phyloP scores from a whole-genome alignment of 2,113 vertebrate species.

The Cephalopholis sonnerati region DNA sequence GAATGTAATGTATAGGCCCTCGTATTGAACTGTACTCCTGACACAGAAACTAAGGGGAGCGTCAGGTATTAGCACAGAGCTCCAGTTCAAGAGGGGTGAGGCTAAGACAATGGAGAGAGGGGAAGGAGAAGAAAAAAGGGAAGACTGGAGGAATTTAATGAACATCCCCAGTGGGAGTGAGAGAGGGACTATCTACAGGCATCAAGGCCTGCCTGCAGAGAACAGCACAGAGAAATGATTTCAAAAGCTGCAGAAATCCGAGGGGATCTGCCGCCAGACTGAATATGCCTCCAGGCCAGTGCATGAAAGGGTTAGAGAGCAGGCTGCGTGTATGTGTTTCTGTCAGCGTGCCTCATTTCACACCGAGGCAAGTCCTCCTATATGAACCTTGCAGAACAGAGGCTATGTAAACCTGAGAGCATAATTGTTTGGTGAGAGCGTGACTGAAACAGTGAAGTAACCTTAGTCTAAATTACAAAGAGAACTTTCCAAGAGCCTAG shows the following conservation, averaged over 20 bases:
- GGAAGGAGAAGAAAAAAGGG: constrained; percentile 37
- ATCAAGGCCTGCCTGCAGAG: constrained; percentile 76
- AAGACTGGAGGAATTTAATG: constrained; percentile 81
- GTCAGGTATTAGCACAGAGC: constrained; percentile 52
- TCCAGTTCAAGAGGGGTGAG: constrained; percentile 73
- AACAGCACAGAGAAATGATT: constrained; percentile 75
- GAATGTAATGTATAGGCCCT: constrained; percentile 26
- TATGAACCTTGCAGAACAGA: constrained; percentile 63
- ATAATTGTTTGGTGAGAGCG: constrained; percentile 55
- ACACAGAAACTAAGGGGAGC: constrained; percentile 39
- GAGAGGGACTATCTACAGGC: constrained; percentile 72
- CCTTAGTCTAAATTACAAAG: constrained; percentile 46
- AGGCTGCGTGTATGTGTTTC: constrained; percentile 66
- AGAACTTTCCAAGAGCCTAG: constrained; percentile 50
- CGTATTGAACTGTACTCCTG: constrained; percentile 40
- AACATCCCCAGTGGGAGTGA: constrained; percentile 80
- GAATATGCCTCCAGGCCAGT: constrained; percentile 78
- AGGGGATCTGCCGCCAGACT: constrained; percentile 81
- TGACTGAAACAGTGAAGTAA: constrained; percentile 60
- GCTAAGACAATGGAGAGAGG: constrained; percentile 69
- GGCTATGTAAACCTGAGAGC: constrained; percentile 77
- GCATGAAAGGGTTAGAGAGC: constrained; percentile 72
- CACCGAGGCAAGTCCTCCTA: constrained; percentile 63
- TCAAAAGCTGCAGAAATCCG: constrained; percentile 81
- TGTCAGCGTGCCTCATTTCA: constrained; percentile 65